Percentiles rank a stretch among this genome's conserved stretches.
These are phyloP conservation scores for Lethrus apterus DNA, from an alignment of 1,140 invertebrate species.

Conservation along the genomic window DNA sequence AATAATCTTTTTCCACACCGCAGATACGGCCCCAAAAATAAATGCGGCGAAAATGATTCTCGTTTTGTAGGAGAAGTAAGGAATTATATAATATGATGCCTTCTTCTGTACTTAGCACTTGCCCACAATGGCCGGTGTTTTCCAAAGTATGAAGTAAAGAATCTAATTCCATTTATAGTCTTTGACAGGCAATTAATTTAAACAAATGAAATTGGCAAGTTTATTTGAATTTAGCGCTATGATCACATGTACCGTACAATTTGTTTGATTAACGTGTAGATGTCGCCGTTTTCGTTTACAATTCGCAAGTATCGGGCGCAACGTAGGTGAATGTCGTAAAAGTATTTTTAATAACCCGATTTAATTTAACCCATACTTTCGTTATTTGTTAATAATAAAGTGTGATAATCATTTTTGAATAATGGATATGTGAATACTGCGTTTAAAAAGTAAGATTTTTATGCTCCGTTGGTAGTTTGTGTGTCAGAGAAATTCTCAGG, in stretches of 20 bases:
- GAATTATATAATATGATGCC: slow-evolving; percentile 60
- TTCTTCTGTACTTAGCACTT: slow-evolving; percentile 56
- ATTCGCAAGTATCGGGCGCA: slow-evolving; percentile 8
- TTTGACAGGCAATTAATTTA: slow-evolving; percentile 9
- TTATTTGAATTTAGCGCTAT: slow-evolving; percentile 6
- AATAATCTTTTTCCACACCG: slow-evolving; percentile 60
- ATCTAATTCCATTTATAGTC: slow-evolving; percentile 33
- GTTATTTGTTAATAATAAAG: too few relatives aligned
- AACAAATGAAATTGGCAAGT: neutral
- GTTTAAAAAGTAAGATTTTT: slow-evolving; percentile 9
- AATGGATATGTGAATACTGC: slow-evolving; percentile 9
- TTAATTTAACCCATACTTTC: too few relatives aligned
- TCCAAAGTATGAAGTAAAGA: slow-evolving; percentile 36
- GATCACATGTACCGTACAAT: neutral
- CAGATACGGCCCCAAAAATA: slow-evolving; percentile 70
- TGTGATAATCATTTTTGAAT: too few relatives aligned
- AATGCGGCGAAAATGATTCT: slow-evolving; percentile 65
- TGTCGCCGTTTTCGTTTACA: slow-evolving; percentile 5
- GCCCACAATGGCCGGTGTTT: slow-evolving; percentile 47
- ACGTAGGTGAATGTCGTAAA: slow-evolving; percentile 12
- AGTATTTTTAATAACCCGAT: slow-evolving; percentile 7
- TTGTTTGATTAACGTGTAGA: slow-evolving; percentile 6
- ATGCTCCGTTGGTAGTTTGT: neutral
- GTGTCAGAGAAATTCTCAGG: neutral
- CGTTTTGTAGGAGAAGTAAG: slow-evolving; percentile 59